phyloP scores from a whole-genome alignment of 2,888 invertebrate genomes.

The Clusia tigrina region DNA sequence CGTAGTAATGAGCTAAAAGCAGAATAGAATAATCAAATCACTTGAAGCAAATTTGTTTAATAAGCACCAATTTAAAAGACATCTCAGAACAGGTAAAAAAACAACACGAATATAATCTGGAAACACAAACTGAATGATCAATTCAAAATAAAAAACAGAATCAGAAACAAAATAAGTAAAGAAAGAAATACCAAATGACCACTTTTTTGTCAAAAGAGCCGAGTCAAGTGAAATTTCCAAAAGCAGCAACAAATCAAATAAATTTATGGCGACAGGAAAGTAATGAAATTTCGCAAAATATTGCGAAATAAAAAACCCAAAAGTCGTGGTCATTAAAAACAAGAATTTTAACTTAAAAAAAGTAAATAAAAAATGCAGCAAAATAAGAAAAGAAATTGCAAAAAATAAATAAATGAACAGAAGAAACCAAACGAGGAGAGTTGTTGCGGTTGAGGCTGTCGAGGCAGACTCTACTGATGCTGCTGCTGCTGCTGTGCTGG shows the following conservation, averaged over 20 bases:
- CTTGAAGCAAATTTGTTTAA: too few relatives aligned
- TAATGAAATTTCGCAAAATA: background rate
- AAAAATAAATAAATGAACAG: background rate
- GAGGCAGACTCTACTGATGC: slow-evolving; percentile 16
- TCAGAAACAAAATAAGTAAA: too few relatives aligned
- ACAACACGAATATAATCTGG: too few relatives aligned
- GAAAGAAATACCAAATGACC: too few relatives aligned
- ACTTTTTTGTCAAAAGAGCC: too few relatives aligned
- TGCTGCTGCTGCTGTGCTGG: slow-evolving; percentile 15
- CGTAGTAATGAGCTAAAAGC: too few relatives aligned
- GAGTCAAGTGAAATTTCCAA: too few relatives aligned
- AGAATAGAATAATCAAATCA: too few relatives aligned
- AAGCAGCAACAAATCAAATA: background rate
- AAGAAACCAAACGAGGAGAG: background rate
- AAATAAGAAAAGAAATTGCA: background rate
- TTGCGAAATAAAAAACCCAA: background rate
- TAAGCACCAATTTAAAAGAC: too few relatives aligned
- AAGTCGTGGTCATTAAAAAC: slow-evolving; percentile 4
- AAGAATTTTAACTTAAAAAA: background rate
- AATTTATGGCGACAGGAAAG: slow-evolving; percentile 3
- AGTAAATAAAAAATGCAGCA: background rate
- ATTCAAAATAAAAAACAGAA: too few relatives aligned
- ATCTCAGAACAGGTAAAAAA: too few relatives aligned
- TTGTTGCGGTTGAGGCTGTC: background rate
- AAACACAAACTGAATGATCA: too few relatives aligned